Base-by-base conservation (phyloP, 1,140 invertebrate species). In the Geopemphigus sp. region DNA sequence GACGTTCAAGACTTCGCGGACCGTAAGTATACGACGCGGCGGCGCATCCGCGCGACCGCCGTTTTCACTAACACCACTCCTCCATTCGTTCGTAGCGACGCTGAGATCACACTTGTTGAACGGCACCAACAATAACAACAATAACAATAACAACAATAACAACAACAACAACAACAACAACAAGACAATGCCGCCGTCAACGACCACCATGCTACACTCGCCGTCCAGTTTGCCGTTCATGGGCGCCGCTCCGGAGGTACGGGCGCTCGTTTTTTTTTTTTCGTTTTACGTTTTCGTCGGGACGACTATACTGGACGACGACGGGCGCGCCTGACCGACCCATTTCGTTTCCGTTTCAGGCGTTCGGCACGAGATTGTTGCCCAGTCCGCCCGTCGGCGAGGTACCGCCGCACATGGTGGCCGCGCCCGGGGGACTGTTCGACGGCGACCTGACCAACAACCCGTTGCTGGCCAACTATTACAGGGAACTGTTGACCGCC, bases 331-430 rank as follows among this genome's bases (percentile, higher is more conserved):
- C n/a, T n/a, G n/a, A n/a, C n/a, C n/a, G n/a, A n/a, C n/a, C n/a
- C n/a, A n/a, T n/a, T n/a, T n/a, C n/a, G n/a, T n/a, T n/a, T n/a
- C 59, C 39, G 22, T 59, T 78, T 50, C n/a, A 78, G 74, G 19
- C 57, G 24, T 78, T 26, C n/a, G 57, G 74, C 0, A 12, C 74
- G 61, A 63, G 74, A 19, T 61, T 78, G 45, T 50, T 78, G n/a
- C 39, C 74, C 10, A 81, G 29, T 81, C 85, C 82, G 15, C 82
- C 82, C 17, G 76, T 82, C 4, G 82, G 80, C 24, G 82, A 83
- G 47, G 80, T 80, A 19, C 80, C 83, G 1, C 81, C 82, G 61
- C 80, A 81, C 76, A 59, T 81, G 57, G 22, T 70, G 29, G 12
- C 63, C 32, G n/a, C n/a, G n/a, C n/a, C n/a, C n/a, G n/a, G n/a